Percentiles rank a stretch among this genome's conserved stretches.
Conservation (phyloP, 2,113 vertebrate species). For the Macquaria ambigua region DNA sequence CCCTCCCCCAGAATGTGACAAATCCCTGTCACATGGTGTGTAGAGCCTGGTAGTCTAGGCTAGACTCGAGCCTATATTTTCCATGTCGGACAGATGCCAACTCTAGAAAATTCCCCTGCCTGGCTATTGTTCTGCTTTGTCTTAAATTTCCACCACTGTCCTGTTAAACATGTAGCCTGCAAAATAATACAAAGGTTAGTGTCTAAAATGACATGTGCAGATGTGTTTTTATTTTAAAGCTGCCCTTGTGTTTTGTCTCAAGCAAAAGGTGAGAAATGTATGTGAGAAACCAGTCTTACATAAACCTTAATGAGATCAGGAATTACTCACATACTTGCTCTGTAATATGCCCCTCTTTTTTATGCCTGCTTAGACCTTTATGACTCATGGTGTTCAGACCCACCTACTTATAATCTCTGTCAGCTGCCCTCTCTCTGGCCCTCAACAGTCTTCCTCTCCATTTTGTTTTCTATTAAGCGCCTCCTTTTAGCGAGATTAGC, state of each 20-base stretch:
- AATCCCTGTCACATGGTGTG: conserved; percentile 66
- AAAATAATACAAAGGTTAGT: background rate
- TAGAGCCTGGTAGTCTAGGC: conserved; percentile 23
- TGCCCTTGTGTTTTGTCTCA: background rate
- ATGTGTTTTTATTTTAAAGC: background rate
- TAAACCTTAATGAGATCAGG: conserved; percentile 58
- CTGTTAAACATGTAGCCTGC: background rate
- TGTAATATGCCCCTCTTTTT: background rate
- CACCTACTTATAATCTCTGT: conserved; percentile 58
- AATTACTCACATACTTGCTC: conserved; percentile 30
- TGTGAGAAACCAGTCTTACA: background rate
- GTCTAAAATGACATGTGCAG: too few species aligned
- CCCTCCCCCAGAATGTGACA: conserved; percentile 64
- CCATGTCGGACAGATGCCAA: conserved; percentile 37
- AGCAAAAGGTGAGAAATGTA: background rate
- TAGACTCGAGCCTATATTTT: conserved; percentile 32
- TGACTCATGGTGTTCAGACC: conserved; percentile 60
- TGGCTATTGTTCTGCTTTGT: conserved; percentile 35
- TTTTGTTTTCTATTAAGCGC: conserved; percentile 58
- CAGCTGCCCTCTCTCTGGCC: conserved; percentile 54
- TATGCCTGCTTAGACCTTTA: conserved; percentile 55
- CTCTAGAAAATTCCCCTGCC: conserved; percentile 34
- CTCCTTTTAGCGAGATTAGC: conserved; percentile 46
- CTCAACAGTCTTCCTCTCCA: conserved; percentile 55
- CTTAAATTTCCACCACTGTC: background rate